These are phyloP conservation scores for Linurgus olivaceus DNA, from an alignment of 2,797 vertebrate species.

Conservation along the genomic window DNA sequence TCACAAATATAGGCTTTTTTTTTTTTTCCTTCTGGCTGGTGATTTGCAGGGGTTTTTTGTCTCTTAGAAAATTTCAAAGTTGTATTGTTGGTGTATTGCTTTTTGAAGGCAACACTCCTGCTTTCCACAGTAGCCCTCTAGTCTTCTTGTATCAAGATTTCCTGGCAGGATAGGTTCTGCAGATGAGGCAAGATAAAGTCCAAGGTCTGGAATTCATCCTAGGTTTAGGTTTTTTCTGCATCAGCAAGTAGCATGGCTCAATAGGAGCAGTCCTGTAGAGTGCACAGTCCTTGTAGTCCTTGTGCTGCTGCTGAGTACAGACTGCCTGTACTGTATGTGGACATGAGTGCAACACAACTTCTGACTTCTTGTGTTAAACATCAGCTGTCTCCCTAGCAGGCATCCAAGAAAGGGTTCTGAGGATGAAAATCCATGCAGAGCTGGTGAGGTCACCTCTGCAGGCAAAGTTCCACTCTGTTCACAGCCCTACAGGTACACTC, in stretches of 20 bases:
- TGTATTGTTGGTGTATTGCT: background rate
- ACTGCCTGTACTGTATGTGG: fast-evolving
- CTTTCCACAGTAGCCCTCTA: background rate
- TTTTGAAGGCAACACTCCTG: background rate
- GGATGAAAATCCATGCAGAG: background rate
- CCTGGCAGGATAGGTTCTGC: background rate
- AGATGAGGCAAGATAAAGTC: background rate
- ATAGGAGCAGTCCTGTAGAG: background rate
- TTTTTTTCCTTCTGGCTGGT: background rate
- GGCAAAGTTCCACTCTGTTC: background rate
- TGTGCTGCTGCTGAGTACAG: background rate
- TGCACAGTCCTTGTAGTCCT: background rate
- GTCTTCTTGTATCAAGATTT: background rate
- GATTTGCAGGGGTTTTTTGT: background rate
- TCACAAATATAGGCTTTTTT: background rate
- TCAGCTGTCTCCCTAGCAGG: background rate
- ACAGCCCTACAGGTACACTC: background rate
- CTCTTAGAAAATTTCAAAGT: background rate
- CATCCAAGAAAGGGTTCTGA: background rate
- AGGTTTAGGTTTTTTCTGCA: background rate
- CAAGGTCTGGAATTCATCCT: background rate
- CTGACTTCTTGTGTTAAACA: background rate
- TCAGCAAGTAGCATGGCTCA: background rate
- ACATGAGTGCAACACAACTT: background rate
- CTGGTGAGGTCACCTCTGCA: background rate